Evolutionary conservation across 2,113 vertebrate genomes (phyloP).

Genomic region (Ciconia boyciana): DNA sequence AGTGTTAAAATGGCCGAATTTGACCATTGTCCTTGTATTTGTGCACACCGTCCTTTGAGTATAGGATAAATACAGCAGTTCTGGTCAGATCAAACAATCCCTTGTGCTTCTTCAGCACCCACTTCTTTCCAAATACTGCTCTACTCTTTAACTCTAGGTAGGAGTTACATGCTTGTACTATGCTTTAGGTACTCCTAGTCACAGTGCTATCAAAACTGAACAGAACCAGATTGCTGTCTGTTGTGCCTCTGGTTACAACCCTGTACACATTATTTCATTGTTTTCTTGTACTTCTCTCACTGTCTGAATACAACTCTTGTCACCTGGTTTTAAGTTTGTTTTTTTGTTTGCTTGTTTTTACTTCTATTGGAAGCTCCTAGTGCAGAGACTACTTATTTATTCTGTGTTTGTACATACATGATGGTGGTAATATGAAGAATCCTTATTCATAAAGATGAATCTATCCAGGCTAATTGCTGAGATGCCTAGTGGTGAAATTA

Average conservation of each 20-base stretch:
- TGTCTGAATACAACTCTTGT: not conserved
- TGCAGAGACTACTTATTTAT: not conserved
- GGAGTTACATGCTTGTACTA: not conserved
- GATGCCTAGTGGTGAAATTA: not conserved
- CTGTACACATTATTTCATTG: not conserved
- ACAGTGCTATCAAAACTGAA: not conserved
- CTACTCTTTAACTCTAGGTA: not conserved
- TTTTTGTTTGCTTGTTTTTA: not conserved
- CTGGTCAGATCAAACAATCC: not conserved
- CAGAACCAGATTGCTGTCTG: not conserved
- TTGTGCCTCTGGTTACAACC: not conserved
- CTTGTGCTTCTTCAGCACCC: not conserved
- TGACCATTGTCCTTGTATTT: not conserved
- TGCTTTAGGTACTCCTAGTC: not conserved
- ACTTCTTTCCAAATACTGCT: not conserved
- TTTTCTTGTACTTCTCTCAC: not conserved
- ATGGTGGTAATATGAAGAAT: not conserved
- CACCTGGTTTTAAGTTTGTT: not conserved
- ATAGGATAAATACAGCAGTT: not conserved
- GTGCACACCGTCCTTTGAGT: not conserved
- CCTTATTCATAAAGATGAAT: not conserved
- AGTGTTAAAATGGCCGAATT: not conserved
- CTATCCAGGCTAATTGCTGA: not conserved
- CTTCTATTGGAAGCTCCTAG: not conserved
- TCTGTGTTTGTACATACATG: not conserved